Base-by-base conservation (phyloP, 2,888 invertebrate genomes). In the Pyrochroa serraticornis region DNA sequence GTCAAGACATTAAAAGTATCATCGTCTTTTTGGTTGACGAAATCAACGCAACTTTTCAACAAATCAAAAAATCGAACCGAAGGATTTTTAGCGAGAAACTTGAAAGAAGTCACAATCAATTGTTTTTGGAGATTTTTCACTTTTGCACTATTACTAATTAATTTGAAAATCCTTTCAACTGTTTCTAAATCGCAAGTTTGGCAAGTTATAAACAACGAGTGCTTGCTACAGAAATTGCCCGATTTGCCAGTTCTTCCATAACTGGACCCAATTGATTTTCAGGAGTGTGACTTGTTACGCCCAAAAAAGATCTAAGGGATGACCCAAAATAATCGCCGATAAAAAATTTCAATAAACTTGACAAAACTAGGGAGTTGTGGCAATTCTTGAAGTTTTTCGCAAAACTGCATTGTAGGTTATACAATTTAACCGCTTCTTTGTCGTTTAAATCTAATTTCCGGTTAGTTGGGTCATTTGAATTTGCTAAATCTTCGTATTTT, bases 261-360 rank as follows among this genome's bases (percentile, higher is more conserved):
- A 43, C 13, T 2, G 43, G 6, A 8, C 0, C 1, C 13, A 43
- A 32, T 9, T 43, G 31, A 43, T 43, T 32, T 3, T 43, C 43
- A 8, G 43, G 43, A 32, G 22, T 5, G 33, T 32, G 43, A 43
- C 33, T 32, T 5, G 33, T 31, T 8, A 43, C 31, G 33, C 43
- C 30, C 12, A 32, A 30, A 7, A 43, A 9, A 6, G 43, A 43
- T 43, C 8, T 22, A 12, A 43, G 6, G 12, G 43, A 3, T 32
- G 43, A 43, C 30, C 43, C 43, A 6, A 43, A 32, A 43, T 43
- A 43, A 43, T 43, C 43, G 33, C 43, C 43, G 13, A 31, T 7
- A 9, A 22, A 43, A 31, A 32, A 43, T 6, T 43, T 22, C n/a
- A 32, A 43, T 2, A 43, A 5, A 32, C 12, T 32, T 8, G 12